A percentile compares a stretch with the other conserved stretches of the same genome.
Evolutionary conservation across 2,797 vertebrate species (phyloP).

Genomic region (Coracias cyanogaster): DNA sequence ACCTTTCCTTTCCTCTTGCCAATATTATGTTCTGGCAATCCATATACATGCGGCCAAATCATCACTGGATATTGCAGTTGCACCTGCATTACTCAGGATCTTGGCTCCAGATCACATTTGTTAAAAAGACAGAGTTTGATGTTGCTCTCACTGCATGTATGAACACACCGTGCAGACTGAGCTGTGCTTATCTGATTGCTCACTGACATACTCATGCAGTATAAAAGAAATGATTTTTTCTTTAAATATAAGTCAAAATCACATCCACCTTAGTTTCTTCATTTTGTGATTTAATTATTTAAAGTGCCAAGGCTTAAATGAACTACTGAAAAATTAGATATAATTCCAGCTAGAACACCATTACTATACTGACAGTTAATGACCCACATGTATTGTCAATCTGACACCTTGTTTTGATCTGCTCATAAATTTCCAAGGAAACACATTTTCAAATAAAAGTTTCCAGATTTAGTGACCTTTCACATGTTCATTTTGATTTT

Average conservation of each 20-base stretch:
- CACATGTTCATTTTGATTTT: background rate
- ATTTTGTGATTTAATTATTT: slow-evolving; percentile 28
- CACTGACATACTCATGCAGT: background rate
- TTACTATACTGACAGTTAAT: background rate
- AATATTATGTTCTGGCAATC: background rate
- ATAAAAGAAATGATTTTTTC: background rate
- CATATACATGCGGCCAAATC: background rate
- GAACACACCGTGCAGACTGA: background rate
- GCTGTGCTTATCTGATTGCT: background rate
- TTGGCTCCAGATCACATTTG: background rate
- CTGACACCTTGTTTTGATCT: background rate
- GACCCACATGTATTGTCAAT: background rate
- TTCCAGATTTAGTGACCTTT: background rate
- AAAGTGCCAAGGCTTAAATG: background rate
- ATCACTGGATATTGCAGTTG: background rate
- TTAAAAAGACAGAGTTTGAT: background rate
- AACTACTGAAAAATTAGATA: slow-evolving; percentile 4
- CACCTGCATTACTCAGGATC: slow-evolving; percentile 41
- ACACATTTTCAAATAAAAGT: background rate
- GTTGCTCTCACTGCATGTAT: background rate
- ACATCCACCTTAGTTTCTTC: background rate
- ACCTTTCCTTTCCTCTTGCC: background rate
- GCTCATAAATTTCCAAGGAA: background rate
- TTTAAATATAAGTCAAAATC: background rate
- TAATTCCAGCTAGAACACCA: background rate